Base-by-base conservation (phyloP, 2,888 invertebrate genomes). In the Suillia variegata region DNA sequence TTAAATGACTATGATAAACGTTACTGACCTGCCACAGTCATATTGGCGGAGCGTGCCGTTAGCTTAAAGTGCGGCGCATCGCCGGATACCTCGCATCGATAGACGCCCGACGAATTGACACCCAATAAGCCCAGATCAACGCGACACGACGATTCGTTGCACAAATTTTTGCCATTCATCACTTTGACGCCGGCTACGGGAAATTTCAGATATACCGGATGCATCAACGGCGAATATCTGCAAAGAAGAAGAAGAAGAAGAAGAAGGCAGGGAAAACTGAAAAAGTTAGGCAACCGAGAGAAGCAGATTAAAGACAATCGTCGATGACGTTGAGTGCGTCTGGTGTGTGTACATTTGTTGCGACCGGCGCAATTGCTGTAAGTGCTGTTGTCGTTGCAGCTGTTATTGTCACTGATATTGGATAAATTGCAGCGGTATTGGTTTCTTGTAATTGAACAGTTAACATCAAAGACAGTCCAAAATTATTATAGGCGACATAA, bases 71-170 rank as follows among this genome's bases (percentile, higher is more conserved):
- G 83, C 1, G 86, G 87, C 5, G 85, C 85, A 76, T 87, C 86
- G 55, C 85, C 85, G 62, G 87, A 87, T 48, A 87, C 85, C 74
- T 87, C 87, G 73, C 87, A 87, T 59, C 85, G 80, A 68, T 87
- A 87, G 47, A 84, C 83, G 34, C 87, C 87, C 54, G 79, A 72
- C 54, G 80, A 77, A 60, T 75, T 76, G 66, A 70, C 64, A 59
- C 75, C 74, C 70, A 79, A 71, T 65, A 76, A 68, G 66, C 73
- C 74, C 54, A 80, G 68, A 51, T 79, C 77, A 58, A 80, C 74
- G 54, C 75, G 79, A 56, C 80, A 80, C 24, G 76, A 73, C 58
- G 71, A 73, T 63, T 78, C 77, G 68, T 80, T 78, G 70, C 80
- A 80, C 60, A 70, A 70, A 66, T 74, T 73, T 62, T 73, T 70